phyloP scores from a whole-genome alignment of 2,797 vertebrate genomes.

The Numenius phaeopus region DNA sequence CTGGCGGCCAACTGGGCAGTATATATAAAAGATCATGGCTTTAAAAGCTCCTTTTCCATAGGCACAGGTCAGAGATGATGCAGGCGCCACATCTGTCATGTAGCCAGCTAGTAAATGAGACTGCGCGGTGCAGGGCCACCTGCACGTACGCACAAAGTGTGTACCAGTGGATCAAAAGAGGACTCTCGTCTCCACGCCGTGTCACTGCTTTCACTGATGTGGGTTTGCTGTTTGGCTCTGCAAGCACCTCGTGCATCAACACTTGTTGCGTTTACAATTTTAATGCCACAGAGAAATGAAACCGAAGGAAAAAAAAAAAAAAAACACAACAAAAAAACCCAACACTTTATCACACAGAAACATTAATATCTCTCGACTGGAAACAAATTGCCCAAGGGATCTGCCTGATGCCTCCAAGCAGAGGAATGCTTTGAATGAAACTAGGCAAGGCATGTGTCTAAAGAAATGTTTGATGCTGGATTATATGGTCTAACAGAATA shows the following conservation, averaged over 20 bases:
- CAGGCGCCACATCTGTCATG: neutral
- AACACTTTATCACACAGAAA: conserved; percentile 30
- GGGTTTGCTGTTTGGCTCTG: neutral
- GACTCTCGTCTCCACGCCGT: neutral
- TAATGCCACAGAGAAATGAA: conserved; percentile 19
- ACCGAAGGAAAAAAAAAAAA: conserved; percentile 15
- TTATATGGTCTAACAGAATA: conserved; percentile 24
- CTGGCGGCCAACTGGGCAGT: neutral
- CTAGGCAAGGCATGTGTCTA: neutral
- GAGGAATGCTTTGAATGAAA: neutral
- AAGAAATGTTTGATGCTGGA: conserved; percentile 31
- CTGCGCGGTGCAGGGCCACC: neutral
- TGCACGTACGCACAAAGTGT: neutral
- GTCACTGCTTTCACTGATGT: neutral
- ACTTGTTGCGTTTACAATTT: conserved; percentile 14
- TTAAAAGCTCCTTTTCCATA: conserved; percentile 15
- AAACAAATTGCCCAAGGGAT: conserved; percentile 33
- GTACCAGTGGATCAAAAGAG: neutral
- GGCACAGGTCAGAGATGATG: neutral
- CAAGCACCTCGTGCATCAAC: neutral
- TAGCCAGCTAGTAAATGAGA: neutral
- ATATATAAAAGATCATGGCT: neutral
- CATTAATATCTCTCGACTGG: conserved; percentile 10
- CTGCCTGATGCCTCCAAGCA: conserved; percentile 1
- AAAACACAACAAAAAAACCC: no score